These are phyloP conservation scores for Cephus spinipes DNA, from an alignment of 2,888 invertebrate species.

Conservation along the genomic window DNA sequence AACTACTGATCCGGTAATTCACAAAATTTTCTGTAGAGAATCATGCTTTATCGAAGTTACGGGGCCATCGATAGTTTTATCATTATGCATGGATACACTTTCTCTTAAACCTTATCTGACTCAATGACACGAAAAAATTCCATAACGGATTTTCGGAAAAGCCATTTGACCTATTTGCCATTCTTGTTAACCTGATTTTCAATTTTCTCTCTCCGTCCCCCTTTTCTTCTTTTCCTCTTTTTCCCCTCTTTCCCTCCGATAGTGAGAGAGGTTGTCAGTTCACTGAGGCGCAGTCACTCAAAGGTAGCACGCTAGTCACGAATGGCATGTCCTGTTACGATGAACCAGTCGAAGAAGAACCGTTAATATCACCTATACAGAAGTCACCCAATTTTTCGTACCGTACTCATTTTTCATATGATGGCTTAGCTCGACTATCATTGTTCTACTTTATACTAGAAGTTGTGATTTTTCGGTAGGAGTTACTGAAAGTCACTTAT, in stretches of 20 bases:
- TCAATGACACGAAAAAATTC: neutral
- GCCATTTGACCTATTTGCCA: neutral
- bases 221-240: neutral
- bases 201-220: neutral
- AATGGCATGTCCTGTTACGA: neutral
- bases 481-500: neutral
- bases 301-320: neutral
- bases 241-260: neutral
- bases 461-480: neutral
- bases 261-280: conserved; percentile 9
- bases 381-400: neutral
- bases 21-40: neutral
- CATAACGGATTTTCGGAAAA: neutral
- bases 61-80: neutral
- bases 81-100: neutral
- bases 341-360: neutral
- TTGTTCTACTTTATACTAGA: neutral
- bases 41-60: neutral
- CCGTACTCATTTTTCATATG: neutral
- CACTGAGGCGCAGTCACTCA: neutral
- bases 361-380: neutral
- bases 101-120: neutral
- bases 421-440: neutral
- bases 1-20: too few species aligned
- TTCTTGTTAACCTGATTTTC: neutral